These are phyloP conservation scores for Coelinius sp. DNA, from an alignment of 2,888 invertebrate genomes.

Conservation along the genomic window DNA sequence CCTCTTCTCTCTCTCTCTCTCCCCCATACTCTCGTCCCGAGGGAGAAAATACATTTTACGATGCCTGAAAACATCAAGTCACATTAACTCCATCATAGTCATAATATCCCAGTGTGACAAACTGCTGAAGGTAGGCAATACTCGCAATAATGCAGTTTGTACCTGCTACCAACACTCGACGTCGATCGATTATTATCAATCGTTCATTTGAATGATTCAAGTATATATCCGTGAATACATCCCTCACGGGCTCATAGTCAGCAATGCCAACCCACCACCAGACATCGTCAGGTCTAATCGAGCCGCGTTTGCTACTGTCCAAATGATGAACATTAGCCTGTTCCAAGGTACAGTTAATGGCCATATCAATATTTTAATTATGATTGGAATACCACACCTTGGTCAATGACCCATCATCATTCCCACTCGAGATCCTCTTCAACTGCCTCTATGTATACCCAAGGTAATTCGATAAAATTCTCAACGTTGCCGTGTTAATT, in stretches of 20 bases:
- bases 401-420: not conserved
- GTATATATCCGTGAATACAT: not conserved
- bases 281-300: constrained; percentile 3
- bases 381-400: constrained; percentile 23
- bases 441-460: not conserved
- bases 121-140: constrained; percentile 5
- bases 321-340: constrained; percentile 5
- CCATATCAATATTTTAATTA: constrained; percentile 36
- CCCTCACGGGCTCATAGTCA: not conserved
- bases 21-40: not conserved
- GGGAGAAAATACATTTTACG: constrained; percentile 8
- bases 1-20: constrained; percentile 11
- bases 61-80: not conserved
- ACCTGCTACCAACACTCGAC: not conserved
- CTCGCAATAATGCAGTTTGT: not conserved
- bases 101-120: constrained; percentile 23
- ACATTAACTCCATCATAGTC: not conserved
- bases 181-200: constrained; percentile 30
- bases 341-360: constrained; percentile 12
- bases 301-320: constrained; percentile 25
- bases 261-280: not conserved
- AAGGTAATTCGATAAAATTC: not conserved
- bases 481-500: constrained; percentile 9
- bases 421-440: not conserved
- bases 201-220: constrained; percentile 19